Evolutionary conservation across 2,113 vertebrate species (phyloP).

Genomic region (Eonycteris spelaea): DNA sequence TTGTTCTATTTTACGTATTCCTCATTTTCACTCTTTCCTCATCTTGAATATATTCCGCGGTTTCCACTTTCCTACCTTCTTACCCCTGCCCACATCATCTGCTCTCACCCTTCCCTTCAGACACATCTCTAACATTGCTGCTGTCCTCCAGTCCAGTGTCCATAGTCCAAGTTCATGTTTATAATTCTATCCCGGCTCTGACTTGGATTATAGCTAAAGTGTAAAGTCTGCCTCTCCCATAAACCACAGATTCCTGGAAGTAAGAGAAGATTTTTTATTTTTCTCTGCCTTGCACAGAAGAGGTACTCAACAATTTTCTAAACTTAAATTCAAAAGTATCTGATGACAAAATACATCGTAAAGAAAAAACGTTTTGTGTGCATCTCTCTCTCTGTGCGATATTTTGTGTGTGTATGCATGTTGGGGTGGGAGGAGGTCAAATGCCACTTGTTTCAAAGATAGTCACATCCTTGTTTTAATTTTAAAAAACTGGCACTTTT

Average conservation of each 20-base stretch:
- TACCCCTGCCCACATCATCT: too few relatives aligned
- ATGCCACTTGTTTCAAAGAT: neutral
- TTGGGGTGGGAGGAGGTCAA: neutral
- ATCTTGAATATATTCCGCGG: too few relatives aligned
- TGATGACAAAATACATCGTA: neutral
- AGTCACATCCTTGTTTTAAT: neutral
- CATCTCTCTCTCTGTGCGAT: neutral
- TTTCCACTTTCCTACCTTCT: too few relatives aligned
- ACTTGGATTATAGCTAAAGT: neutral
- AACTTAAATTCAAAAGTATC: neutral
- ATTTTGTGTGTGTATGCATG: neutral
- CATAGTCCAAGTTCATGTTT: neutral
- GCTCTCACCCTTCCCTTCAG: neutral
- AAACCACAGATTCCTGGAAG: neutral
- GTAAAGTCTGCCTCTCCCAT: neutral
- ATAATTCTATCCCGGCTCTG: neutral
- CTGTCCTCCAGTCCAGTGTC: neutral
- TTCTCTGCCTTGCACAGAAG: neutral
- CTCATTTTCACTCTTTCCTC: too few relatives aligned
- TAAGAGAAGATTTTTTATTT: neutral
- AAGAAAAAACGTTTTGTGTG: neutral
- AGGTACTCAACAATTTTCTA: neutral
- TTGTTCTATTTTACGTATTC: too few relatives aligned
- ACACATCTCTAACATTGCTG: neutral
- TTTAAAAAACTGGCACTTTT: neutral